These are phyloP conservation scores for Mus spicilegus DNA, from an alignment of 2,113 vertebrate species.

Conservation along the genomic window DNA sequence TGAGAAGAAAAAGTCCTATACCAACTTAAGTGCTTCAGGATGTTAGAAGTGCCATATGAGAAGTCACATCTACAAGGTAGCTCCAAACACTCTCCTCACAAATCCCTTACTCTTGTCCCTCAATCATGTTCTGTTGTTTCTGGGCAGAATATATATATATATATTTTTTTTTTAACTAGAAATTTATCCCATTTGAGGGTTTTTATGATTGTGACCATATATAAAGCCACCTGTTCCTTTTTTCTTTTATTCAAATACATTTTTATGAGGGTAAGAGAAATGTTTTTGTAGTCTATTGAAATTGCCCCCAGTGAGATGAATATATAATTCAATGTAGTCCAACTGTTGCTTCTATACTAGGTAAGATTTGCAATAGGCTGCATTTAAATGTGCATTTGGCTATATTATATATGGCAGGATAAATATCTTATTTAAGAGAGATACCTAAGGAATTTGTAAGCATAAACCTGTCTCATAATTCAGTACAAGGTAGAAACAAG, in stretches of 20 bases:
- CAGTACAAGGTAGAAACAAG: neutral
- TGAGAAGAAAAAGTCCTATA: neutral
- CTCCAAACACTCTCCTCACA: constrained; percentile 13
- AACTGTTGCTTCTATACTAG: constrained; percentile 25
- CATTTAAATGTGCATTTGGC: neutral
- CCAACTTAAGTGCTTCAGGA: constrained; percentile 53
- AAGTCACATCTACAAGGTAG: neutral
- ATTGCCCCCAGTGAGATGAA: constrained; percentile 48
- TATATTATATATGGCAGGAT: neutral
- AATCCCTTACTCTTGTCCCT: constrained; percentile 19
- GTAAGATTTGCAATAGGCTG: neutral
- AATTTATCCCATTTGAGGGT: constrained; percentile 58
- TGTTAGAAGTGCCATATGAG: constrained; percentile 12
- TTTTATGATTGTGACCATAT: constrained; percentile 59
- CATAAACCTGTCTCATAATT: constrained; percentile 33
- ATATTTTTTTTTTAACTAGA: neutral
- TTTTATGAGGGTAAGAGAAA: constrained; percentile 49
- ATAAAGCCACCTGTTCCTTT: constrained; percentile 45
- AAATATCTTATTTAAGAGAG: constrained; percentile 39
- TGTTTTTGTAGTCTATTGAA: constrained; percentile 62
- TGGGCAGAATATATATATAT: neutral
- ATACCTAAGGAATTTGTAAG: neutral
- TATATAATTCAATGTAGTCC: constrained; percentile 53
- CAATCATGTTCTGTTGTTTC: constrained; percentile 45
- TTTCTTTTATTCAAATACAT: constrained; percentile 60